These are phyloP conservation scores for Oligia strigilis DNA, from an alignment of 2,888 invertebrate genomes.

Conservation along the genomic window DNA sequence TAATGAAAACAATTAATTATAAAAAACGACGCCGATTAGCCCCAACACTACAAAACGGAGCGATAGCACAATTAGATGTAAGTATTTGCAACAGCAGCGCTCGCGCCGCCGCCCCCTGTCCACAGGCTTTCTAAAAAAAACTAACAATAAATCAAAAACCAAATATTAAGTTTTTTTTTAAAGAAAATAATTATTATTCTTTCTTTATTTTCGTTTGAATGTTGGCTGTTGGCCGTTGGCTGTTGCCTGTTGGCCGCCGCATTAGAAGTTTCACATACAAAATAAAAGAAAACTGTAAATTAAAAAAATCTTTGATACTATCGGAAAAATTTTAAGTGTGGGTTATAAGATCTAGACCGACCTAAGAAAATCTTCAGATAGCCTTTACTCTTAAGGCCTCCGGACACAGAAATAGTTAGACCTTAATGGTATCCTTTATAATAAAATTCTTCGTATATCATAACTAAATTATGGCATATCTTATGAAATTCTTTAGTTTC, in stretches of 20 bases:
- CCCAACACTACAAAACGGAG: conserved; percentile 76
- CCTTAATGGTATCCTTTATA: conserved; percentile 2
- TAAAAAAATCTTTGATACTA: too few relatives aligned
- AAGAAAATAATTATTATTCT: too few relatives aligned
- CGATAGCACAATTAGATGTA: conserved; percentile 83
- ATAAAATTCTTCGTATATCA: conserved; percentile 30
- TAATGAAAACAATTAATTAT: background rate
- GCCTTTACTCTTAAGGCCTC: background rate
- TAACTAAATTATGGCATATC: conserved; percentile 24
- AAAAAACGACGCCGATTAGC: conserved; percentile 8
- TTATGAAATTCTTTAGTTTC: conserved; percentile 29
- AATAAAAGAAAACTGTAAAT: too few relatives aligned
- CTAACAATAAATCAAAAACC: conserved; percentile 12
- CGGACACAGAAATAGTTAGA: background rate
- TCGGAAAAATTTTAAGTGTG: background rate
- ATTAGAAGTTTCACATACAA: too few relatives aligned
- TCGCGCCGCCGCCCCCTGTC: conserved; percentile 70
- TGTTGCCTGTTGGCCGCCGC: too few relatives aligned
- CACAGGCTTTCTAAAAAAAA: conserved; percentile 52
- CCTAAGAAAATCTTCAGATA: background rate
- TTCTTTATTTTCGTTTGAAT: too few relatives aligned
- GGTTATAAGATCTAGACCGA: background rate
- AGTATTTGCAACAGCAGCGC: conserved; percentile 76
- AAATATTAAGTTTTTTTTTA: background rate
- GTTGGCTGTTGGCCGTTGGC: too few relatives aligned